Conservation (phyloP, 2,888 invertebrate species). For the Hirtodrosophila duncani region DNA sequence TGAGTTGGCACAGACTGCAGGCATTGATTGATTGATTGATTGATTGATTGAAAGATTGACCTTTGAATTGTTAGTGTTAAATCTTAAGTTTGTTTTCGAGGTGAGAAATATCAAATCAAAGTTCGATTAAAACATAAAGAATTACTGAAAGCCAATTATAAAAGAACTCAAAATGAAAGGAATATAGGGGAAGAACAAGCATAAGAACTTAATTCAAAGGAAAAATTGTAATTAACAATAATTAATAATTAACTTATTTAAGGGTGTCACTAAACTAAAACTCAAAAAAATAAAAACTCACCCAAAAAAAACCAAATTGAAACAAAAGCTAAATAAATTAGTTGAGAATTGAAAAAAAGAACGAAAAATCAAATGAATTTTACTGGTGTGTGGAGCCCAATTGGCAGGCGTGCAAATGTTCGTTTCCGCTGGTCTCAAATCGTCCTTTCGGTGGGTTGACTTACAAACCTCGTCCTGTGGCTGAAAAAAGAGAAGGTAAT, state of each 20-base stretch:
- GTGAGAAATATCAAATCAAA: conserved; percentile 34
- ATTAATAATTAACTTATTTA: conserved; percentile 42
- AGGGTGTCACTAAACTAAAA: conserved; percentile 64
- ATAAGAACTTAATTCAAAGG: conserved; percentile 7
- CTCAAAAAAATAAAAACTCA: conserved; percentile 33
- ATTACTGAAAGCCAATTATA: conserved; percentile 19
- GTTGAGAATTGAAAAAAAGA: conserved; percentile 68
- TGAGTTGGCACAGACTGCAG: conserved; percentile 70
- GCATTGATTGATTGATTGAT: conserved; percentile 34
- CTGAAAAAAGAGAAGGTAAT: conserved; percentile 35
- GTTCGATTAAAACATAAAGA: conserved; percentile 14
- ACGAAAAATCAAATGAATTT: conserved; percentile 41
- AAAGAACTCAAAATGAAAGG: conserved; percentile 2
- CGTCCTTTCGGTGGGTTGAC: conserved; percentile 6
- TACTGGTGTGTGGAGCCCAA: conserved; percentile 31
- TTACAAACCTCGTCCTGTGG: not conserved
- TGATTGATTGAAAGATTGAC: conserved; percentile 33
- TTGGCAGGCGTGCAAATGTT: conserved; percentile 55
- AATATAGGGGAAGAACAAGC: conserved; percentile 3
- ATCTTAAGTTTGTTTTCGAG: conserved; percentile 42
- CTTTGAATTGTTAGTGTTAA: conserved; percentile 61
- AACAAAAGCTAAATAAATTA: conserved; percentile 59
- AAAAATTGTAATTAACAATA: conserved; percentile 51
- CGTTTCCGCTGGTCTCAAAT: conserved; percentile 47
- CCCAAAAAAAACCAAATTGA: conserved; percentile 30